Percentiles rank a stretch among this genome's conserved stretches.
These are phyloP conservation scores for Epicampocera succincta DNA, from an alignment of 2,888 invertebrate genomes.

Conservation along the genomic window DNA sequence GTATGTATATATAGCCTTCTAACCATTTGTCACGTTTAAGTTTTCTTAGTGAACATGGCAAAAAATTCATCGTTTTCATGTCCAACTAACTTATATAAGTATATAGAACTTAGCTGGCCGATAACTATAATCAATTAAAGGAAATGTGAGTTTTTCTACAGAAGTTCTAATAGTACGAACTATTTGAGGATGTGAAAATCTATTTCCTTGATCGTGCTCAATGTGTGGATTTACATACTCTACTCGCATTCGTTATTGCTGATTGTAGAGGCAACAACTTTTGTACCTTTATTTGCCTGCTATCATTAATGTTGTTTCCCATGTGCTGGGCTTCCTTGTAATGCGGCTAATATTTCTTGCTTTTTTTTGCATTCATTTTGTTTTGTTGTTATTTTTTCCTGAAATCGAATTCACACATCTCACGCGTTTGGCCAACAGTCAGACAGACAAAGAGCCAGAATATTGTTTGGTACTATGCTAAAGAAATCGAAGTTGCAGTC, in stretches of 20 bases:
- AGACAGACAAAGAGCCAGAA: slow-evolving; percentile 27
- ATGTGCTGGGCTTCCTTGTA: slow-evolving; percentile 69
- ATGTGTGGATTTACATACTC: too few relatives aligned
- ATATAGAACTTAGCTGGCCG: too few relatives aligned
- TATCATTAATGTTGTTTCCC: slow-evolving; percentile 64
- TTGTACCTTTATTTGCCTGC: slow-evolving; percentile 9
- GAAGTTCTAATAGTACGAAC: too few relatives aligned
- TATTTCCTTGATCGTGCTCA: too few relatives aligned
- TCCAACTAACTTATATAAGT: too few relatives aligned
- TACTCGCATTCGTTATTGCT: slow-evolving; percentile 6
- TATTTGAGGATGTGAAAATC: too few relatives aligned
- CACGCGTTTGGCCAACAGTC: slow-evolving; percentile 63
- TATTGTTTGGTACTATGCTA: slow-evolving; percentile 28
- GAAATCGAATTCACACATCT: slow-evolving; percentile 68
- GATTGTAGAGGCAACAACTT: slow-evolving; percentile 24
- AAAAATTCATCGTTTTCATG: too few relatives aligned
- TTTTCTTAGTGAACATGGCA: too few relatives aligned
- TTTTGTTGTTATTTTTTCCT: slow-evolving; percentile 49
- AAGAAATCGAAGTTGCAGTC: slow-evolving; percentile 62
- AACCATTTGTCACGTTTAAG: too few relatives aligned
- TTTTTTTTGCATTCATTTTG: slow-evolving; percentile 59
- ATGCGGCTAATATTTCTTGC: slow-evolving; percentile 56
- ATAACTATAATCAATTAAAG: too few relatives aligned
- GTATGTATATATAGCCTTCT: too few relatives aligned
- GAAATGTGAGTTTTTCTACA: too few relatives aligned